A percentile compares a stretch with the other conserved stretches of the same genome.
These are phyloP conservation scores for Whitmania pigra DNA, from an alignment of 1,140 invertebrate species.

Conservation along the genomic window DNA sequence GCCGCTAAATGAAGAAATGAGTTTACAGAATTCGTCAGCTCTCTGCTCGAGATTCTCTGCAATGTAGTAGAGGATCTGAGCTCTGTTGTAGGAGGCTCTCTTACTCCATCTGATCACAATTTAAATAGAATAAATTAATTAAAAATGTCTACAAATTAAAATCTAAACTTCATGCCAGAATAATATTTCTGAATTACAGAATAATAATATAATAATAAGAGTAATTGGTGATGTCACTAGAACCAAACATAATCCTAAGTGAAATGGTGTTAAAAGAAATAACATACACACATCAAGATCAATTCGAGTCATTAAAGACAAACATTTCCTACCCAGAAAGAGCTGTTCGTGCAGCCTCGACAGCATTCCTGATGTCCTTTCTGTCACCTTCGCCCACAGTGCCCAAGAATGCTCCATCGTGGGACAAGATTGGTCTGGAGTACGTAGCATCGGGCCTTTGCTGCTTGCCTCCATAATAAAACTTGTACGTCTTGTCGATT, in stretches of 20 bases:
- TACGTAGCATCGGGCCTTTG: slow-evolving; percentile 46
- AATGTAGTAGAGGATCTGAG: slow-evolving; percentile 46
- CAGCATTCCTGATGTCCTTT: slow-evolving; percentile 47
- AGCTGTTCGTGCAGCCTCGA: slow-evolving; percentile 43
- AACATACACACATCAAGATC: too few species aligned
- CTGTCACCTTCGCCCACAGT: slow-evolving; percentile 44
- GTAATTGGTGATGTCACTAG: too few species aligned
- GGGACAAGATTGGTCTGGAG: slow-evolving; percentile 32
- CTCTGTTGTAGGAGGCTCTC: slow-evolving; percentile 43
- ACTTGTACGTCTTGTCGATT: slow-evolving; percentile 46
- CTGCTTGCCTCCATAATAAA: slow-evolving; percentile 47
- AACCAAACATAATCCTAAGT: too few species aligned
- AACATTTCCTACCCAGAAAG: slow-evolving; percentile 32
- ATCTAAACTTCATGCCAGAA: too few species aligned
- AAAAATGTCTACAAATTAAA: neutral
- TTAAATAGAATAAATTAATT: neutral
- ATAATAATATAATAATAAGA: too few species aligned
- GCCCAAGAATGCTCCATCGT: slow-evolving; percentile 34
- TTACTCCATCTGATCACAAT: slow-evolving; percentile 41
- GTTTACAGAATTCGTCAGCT: slow-evolving; percentile 35
- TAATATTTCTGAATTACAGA: too few species aligned
- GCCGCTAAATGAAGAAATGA: slow-evolving; percentile 35
- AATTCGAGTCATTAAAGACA: too few species aligned
- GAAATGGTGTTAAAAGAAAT: too few species aligned
- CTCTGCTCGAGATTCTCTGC: slow-evolving; percentile 44